A percentile compares a stretch with the other conserved stretches of the same genome.
Evolutionary conservation across 2,113 vertebrate genomes (phyloP).

Genomic region (Ardeotis arabs): DNA sequence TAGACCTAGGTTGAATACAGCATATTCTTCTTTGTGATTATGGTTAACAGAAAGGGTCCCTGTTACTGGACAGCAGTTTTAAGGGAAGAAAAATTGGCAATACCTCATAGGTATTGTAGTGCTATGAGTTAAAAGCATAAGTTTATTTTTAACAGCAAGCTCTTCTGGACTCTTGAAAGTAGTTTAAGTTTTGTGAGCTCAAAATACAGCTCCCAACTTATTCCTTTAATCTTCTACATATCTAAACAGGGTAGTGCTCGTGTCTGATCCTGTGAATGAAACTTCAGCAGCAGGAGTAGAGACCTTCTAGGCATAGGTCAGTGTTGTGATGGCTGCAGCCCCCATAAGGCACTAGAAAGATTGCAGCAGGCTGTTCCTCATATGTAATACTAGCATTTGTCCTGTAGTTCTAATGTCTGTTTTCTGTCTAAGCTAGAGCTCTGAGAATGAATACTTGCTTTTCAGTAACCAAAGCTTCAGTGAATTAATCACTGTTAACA

Average conservation of each 20-base stretch:
- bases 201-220: not conserved
- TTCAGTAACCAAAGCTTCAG: slow-evolving; percentile 21
- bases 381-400: not conserved
- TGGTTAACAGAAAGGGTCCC: not conserved
- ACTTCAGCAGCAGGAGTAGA: slow-evolving; percentile 9
- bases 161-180: not conserved
- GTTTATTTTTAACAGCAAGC: not conserved
- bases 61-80: not conserved
- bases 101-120: not conserved
- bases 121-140: not conserved
- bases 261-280: not conserved
- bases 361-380: not conserved
- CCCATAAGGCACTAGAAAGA: not conserved
- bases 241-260: not conserved
- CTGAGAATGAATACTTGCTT: slow-evolving; percentile 7
- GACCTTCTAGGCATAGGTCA: slow-evolving; percentile 2
- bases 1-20: not conserved
- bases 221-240: not conserved
- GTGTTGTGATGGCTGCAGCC: not conserved
- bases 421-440: not conserved
- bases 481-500: slow-evolving; percentile 17
- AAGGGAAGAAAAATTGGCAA: not conserved
- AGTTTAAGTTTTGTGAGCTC: not conserved
- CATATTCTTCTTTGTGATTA: not conserved
- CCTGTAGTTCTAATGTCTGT: not conserved